Evolutionary conservation across 2,888 invertebrate species (phyloP), one percentile per base, ranked within the genome.

Genomic region (Spisula solida): DNA sequence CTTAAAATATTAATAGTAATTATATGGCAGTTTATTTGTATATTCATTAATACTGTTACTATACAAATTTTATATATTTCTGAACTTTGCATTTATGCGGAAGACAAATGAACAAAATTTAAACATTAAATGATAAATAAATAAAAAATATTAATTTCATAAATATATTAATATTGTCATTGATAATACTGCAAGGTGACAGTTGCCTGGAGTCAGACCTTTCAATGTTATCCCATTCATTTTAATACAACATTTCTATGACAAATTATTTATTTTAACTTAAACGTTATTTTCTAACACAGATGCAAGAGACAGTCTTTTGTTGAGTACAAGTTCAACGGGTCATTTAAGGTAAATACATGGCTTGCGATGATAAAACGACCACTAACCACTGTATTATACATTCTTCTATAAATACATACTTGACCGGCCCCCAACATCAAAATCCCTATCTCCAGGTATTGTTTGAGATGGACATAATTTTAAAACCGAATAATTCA

Each of bases 391-490:
- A 16, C 34, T 31, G 34, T 34, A 75, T 75, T 75, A 14, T 75
- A 75, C 31, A 75, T 31, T 34, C 75, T 75, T 12, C 70, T 12
- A 25, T 31, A 75, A 75, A 34, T 75, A 75, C 75, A 75, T 75
- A 75, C 75, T 75, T 75, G 34, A 75, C 75, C 75, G 75, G 75
- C 75, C 75, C 34, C 34, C 75, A 75, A 75, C 75, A 75, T 75
- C 75, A 25, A 60, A 75, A 75, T 75, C 34, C 75, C 25, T 75
- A 34, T 34, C 75, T 34, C 16, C 34, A 34, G 16, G 31, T 31
- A 41, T 75, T 75, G 75, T 75, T 31, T 1, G 6, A 31, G 34
- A 75, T 75, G 14, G 18, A 34, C 75, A 75, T 34, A 75, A 34
- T 5, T 31, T 34, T 31, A 0, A 31, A 75, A 31, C 2, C 31